Base-by-base conservation (phyloP, 2,797 vertebrate genomes). In the Pitangus sulphuratus region DNA sequence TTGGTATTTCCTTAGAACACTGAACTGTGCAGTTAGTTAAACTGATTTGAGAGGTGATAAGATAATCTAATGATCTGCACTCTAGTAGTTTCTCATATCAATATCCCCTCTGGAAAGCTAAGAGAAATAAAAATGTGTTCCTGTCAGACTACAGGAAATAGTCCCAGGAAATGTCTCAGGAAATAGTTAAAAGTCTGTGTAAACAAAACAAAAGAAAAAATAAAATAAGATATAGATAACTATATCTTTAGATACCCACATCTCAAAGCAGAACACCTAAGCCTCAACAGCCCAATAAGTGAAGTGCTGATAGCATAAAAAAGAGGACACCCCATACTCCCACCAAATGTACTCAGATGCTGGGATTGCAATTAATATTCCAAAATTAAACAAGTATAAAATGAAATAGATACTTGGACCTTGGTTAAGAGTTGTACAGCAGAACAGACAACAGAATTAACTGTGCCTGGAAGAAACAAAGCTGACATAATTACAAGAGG, bases 401-500 rank as follows among this genome's bases (percentile, higher is more conserved):
- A 70, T 18, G 31, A 69, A 87, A 51, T 18, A 80, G 35, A 79
- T 2, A 44, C 75, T 93, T 85, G 39, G 33, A 77, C 44, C 51
- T 77, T 51, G 81, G 69, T 84, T 92, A 89, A 87, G 56, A 96
- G 91, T 50, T 81, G 56, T 64, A 92, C 37, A 85, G 30, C n/a
- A 92, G 60, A 90, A 87, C 31, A 93, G 90, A 87, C 39, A 92
- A 47, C 81, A 79, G 62, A 80, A 92, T 92, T 96, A 95, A 93
- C 60, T 58, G 56, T 78, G 81, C 66, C 70, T 90, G 92, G 81
- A 90, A 79, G 81, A 97, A 96, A 89, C 53, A 96, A 24, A 95
- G 76, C 65, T 95, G 93, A 95, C 87, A 94, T 94, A 95, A 97
- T 96, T 96, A 93, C 74, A 82, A 53, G 30, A 95, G 40, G n/a